Evolutionary conservation across 2,797 vertebrate genomes (phyloP), one percentile per base, ranked within the genome.

Genomic region (Staurois parvus): DNA sequence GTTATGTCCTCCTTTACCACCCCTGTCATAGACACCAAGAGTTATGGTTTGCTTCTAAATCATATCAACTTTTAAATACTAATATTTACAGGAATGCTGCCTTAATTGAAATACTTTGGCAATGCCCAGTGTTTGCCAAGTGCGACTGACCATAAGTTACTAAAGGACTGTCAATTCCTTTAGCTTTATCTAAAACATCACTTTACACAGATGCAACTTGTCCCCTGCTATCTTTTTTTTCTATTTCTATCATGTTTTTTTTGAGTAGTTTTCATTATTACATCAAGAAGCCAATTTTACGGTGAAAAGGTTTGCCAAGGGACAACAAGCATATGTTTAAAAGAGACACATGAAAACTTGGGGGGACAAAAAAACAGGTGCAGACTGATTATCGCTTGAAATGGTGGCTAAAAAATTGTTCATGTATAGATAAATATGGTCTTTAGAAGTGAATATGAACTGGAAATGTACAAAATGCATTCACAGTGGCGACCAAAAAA

Each of bases 401-500:
- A 79, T 1, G n/a, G 28, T 59, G 59, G 17, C 24, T 28, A 26
- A n/a, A 26, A n/a, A 62, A 42, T 17, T 17, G 48, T 52, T 17
- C 3, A 17, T 52, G 4, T 52, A 52, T 15, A 74, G 32, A 68
- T 28, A 89, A 84, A 90, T 87, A 89, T 87, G 85, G 84, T 73
- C 88, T 91, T 88, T 89, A 26, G 2, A 34, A 37, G 42, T 45
- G 12, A 45, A 13, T 45, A 21, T 72, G 21, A 72, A 42, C 56
- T 26, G 24, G 81, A 37, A 92, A 90, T 90, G 87, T 90, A 91
- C 87, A 90, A 91, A n/a, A 90, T 87, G 88, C 87, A 90, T 91
- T 92, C 91, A 92, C 88, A 91, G 91, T 90, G 90, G 87, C 88
- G 88, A 89, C 91, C 89, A 59, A 76, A 90, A 90, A 85, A 88